These are phyloP conservation scores for Lerema accius DNA, from an alignment of 1,140 invertebrate genomes.

Conservation along the genomic window DNA sequence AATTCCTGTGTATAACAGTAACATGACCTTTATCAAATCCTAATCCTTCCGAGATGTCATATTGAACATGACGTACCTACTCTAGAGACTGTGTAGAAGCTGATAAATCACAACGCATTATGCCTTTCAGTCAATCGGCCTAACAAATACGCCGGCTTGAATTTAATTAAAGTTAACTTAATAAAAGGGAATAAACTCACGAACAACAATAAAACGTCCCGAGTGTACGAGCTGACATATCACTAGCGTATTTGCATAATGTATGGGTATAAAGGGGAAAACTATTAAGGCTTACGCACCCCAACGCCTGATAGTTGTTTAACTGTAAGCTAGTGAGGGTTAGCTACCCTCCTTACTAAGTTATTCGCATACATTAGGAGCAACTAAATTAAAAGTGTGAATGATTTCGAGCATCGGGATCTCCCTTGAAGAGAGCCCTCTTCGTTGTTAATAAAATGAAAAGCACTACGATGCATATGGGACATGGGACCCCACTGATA, in stretches of 20 bases:
- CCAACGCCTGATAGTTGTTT: slow-evolving; percentile 74
- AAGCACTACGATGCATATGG: slow-evolving; percentile 74
- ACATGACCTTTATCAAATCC: slow-evolving; percentile 32
- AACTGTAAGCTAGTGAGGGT: slow-evolving; percentile 59
- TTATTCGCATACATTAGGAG: slow-evolving; percentile 79
- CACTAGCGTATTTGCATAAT: slow-evolving; percentile 80
- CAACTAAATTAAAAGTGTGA: slow-evolving; percentile 81
- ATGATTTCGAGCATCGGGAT: slow-evolving; percentile 63
- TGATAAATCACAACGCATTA: slow-evolving; percentile 71
- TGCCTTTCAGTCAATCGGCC: slow-evolving; percentile 71
- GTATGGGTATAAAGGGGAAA: slow-evolving; percentile 72
- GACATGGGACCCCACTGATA: slow-evolving; percentile 60
- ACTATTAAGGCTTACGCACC: slow-evolving; percentile 76
- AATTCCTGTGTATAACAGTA: slow-evolving; percentile 15
- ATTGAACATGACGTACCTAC: slow-evolving; percentile 20
- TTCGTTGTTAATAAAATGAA: slow-evolving; percentile 67
- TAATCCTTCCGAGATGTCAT: slow-evolving; percentile 27
- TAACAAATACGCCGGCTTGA: slow-evolving; percentile 70
- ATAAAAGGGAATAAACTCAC: slow-evolving; percentile 77
- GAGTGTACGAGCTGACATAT: slow-evolving; percentile 76
- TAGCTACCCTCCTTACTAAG: slow-evolving; percentile 59
- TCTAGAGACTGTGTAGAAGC: slow-evolving; percentile 46
- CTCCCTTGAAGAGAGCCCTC: slow-evolving; percentile 50
- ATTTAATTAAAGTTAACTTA: slow-evolving; percentile 82
- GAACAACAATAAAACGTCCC: slow-evolving; percentile 77